Percentiles rank a stretch among this genome's conserved stretches.
Evolutionary conservation across 2,113 vertebrate genomes (phyloP).

Genomic region (Perognathus longimembris): DNA sequence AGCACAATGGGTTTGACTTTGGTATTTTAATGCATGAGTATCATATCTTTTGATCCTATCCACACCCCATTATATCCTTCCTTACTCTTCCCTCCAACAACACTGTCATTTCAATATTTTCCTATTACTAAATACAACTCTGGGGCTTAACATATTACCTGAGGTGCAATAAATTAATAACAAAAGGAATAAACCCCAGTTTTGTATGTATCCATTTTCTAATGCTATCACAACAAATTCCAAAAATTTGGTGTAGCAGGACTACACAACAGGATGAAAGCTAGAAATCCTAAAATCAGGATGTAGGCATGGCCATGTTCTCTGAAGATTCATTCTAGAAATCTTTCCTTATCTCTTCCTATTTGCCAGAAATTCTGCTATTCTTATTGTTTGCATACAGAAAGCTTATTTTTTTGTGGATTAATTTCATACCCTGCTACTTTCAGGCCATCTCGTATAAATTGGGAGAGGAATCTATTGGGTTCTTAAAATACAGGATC

Average conservation of each 20-base stretch:
- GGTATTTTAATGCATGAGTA: too few species aligned
- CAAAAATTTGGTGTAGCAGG: not conserved
- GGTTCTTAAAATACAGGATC: too few species aligned
- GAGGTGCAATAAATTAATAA: conserved; percentile 21
- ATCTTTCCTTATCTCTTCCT: not conserved
- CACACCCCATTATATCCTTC: too few species aligned
- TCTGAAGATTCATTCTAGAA: not conserved
- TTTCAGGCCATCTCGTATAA: too few species aligned
- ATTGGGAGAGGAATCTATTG: too few species aligned
- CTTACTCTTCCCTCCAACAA: not conserved
- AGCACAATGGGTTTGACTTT: too few species aligned
- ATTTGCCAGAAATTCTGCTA: not conserved
- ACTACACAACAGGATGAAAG: not conserved
- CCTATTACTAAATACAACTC: not conserved
- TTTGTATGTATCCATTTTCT: conserved; percentile 43
- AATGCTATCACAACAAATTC: not conserved
- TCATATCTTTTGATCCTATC: too few species aligned
- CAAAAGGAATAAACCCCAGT: not conserved
- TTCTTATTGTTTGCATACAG: too few species aligned
- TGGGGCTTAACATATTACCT: not conserved
- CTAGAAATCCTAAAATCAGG: not conserved
- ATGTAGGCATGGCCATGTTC: not conserved
- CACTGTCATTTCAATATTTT: conserved; percentile 40
- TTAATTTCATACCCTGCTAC: too few species aligned
- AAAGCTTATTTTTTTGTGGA: too few species aligned